Base-by-base conservation (phyloP, 2,888 invertebrate species). In the Pecten maximus region DNA sequence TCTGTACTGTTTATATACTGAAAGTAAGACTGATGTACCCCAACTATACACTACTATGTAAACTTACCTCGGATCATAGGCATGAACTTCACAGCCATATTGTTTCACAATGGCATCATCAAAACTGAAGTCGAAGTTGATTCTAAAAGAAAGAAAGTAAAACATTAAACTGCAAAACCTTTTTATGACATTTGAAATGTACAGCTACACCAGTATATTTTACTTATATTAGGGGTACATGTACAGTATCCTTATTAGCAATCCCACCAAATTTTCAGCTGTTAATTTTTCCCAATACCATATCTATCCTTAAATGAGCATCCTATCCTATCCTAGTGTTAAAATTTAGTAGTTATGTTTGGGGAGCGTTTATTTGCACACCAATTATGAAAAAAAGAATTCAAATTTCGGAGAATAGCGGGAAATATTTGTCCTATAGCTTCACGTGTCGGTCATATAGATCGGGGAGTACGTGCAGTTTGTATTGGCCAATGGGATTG, bases 1-100 rank as follows among this genome's bases (percentile, higher is more conserved):
- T 2, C 50, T 16, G 19, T 50, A 50, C 50, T 15, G 16, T 50
- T 50, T 16, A n/a, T n/a, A n/a, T n/a, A n/a, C n/a, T n/a, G n/a
- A n/a, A n/a, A n/a, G n/a, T n/a, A n/a, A n/a, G n/a, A n/a, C n/a
- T n/a, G n/a, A 54, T 54, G 23, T n/a, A n/a, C 2, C 44, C 0
- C 54, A 23, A n/a, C 23, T n/a, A 19, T 54, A 54, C n/a, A n/a
- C n/a, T n/a, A n/a, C 54, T 19, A n/a, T n/a, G 19, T 23, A 2
- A 54, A 54, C 54, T 54, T 54, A 94, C 94, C 94, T 94, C 2
- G 95, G 95, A 88, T 95, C 96, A 93, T 95, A 96, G 15, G 95
- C 93, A 86, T 94, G 93, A 3, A 95, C 95, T 88, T 94, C 93
- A 92, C 95, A 95, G 8, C 93, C 93, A 90, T 93, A 95, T 23